Evolutionary conservation across 2,888 invertebrate genomes (phyloP).

Genomic region (Hartigia nigra): DNA sequence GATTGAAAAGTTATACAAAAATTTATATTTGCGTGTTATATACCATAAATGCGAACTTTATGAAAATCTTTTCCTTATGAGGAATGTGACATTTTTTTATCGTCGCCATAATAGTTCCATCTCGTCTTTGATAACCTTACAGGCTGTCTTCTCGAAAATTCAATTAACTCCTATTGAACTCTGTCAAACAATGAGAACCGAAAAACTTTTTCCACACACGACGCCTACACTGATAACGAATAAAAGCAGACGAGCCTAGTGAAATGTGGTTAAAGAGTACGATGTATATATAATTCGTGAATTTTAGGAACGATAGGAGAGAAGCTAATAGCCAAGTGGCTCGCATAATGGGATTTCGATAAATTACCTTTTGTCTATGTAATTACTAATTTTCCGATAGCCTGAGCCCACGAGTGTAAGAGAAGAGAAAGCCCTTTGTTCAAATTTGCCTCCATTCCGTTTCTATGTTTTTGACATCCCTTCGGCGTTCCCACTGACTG

Average conservation of each 20-base stretch:
- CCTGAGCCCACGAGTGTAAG: conserved; percentile 17
- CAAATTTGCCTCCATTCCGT: background rate
- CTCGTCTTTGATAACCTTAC: background rate
- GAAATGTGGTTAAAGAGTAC: conserved; percentile 8
- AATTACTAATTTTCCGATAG: conserved; percentile 32
- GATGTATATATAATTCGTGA: background rate
- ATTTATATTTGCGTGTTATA: background rate
- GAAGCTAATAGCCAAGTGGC: background rate
- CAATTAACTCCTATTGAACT: background rate
- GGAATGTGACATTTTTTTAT: background rate
- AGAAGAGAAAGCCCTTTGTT: background rate
- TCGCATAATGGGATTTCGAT: conserved; percentile 26
- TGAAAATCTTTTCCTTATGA: background rate
- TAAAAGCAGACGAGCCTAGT: conserved; percentile 28
- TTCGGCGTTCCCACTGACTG: background rate
- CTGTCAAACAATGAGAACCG: background rate
- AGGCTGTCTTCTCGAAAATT: background rate
- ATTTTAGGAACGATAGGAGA: background rate
- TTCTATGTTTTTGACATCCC: background rate
- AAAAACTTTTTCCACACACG: background rate
- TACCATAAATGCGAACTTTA: background rate
- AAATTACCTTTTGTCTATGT: conserved; percentile 40
- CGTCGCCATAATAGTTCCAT: background rate
- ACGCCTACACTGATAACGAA: conserved; percentile 24
- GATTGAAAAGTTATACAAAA: background rate